These are phyloP conservation scores for Myathropa florea DNA, from an alignment of 2,888 invertebrate genomes.

Conservation along the genomic window DNA sequence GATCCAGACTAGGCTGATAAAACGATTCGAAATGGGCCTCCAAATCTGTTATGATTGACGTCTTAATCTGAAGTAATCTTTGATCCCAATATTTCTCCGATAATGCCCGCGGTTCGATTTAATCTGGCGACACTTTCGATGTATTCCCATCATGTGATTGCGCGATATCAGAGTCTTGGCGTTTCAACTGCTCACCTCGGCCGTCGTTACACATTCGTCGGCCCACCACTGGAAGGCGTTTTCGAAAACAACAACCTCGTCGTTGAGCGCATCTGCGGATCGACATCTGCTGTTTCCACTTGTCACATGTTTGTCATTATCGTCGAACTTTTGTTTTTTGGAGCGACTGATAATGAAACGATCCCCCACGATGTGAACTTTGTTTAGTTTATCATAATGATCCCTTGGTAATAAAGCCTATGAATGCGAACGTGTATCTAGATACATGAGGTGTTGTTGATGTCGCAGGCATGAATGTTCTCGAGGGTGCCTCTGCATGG, in stretches of 20 bases:
- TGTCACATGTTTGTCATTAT: neutral
- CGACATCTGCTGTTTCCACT: neutral
- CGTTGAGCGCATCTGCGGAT: neutral
- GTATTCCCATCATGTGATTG: slow-evolving; percentile 23
- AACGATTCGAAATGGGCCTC: neutral
- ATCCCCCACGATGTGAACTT: neutral
- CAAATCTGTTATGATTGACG: neutral
- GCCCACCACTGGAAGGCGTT: neutral
- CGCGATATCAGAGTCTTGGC: neutral
- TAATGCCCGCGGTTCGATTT: neutral
- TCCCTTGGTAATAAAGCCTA: neutral
- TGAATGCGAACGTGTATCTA: neutral
- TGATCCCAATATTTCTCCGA: slow-evolving; percentile 22
- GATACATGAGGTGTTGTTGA: neutral
- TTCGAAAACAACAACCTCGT: neutral
- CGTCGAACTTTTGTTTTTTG: neutral
- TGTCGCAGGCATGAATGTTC: neutral
- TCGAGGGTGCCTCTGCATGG: neutral
- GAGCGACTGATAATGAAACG: neutral
- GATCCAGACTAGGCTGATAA: neutral
- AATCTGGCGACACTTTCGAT: neutral
- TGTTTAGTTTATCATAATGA: neutral
- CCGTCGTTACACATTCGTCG: neutral
- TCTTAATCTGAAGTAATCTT: slow-evolving; percentile 1
- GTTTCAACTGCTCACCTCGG: neutral